Conservation (phyloP, 1,140 invertebrate species). For the Caenorhabditis latens region DNA sequence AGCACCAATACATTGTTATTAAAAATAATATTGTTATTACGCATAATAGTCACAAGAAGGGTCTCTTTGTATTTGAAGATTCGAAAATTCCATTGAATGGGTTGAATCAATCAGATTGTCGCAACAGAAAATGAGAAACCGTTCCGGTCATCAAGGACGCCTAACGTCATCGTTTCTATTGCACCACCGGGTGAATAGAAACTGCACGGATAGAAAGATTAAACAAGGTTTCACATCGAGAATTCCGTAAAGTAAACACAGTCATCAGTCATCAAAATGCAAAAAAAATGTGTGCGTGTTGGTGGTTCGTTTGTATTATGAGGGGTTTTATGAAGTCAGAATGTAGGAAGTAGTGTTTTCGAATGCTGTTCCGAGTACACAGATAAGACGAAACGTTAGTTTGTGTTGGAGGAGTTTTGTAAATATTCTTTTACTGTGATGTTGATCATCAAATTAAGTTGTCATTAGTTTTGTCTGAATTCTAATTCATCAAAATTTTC, state of each 20-base stretch:
- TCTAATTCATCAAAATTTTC: neutral
- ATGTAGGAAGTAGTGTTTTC: too few relatives aligned
- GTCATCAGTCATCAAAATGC: neutral
- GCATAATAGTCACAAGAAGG: neutral
- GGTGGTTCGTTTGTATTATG: neutral
- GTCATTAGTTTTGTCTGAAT: neutral
- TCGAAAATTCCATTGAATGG: neutral
- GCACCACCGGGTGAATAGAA: neutral
- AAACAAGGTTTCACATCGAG: constrained; percentile 19
- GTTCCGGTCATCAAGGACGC: constrained; percentile 15
- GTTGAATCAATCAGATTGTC: neutral
- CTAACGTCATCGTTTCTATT: neutral
- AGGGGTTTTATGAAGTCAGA: neutral
- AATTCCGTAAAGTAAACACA: neutral
- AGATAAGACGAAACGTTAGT: too few relatives aligned
- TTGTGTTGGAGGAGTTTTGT: too few relatives aligned
- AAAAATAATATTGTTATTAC: neutral
- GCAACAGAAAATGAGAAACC: neutral
- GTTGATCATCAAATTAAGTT: too few relatives aligned
- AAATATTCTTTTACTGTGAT: too few relatives aligned
- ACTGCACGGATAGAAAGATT: constrained; percentile 15
- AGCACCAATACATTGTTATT: neutral
- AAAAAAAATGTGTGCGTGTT: neutral
- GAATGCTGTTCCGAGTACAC: too few relatives aligned
- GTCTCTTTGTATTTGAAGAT: neutral